Base-by-base conservation (phyloP, 2,888 invertebrate species). In the Tiliacea citrago region DNA sequence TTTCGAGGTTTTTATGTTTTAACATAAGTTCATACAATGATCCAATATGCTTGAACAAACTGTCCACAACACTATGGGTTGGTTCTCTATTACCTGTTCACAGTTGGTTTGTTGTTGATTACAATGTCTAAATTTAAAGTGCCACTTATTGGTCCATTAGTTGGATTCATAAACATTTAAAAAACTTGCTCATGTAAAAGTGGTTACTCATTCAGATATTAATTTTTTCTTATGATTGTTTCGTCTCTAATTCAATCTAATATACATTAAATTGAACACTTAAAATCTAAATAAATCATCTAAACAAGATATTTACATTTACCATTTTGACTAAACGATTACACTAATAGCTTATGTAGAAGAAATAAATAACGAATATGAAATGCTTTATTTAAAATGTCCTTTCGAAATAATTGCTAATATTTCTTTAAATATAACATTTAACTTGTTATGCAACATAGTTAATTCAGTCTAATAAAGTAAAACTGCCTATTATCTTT, bases 321-420 rank as follows among this genome's bases (percentile, higher is more conserved):
- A 94, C 91, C 94, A 94, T 94, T 94, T 94, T 94, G 95, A 95
- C 95, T 95, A 95, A 95, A 94, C 93, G 94, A 95, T 95, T 95
- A 95, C 90, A 94, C 94, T 95, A 95, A 94, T 93, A 92, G 93
- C 94, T 94, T 94, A 95, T 92, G 90, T 92, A 94, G 92, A 95
- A 94, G 92, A 94, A 96, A 96, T 96, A 96, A 96, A 96, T 96
- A 96, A 96, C 95, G 94, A 95, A 95, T 95, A 96, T 95, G 95
- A 96, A 96, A 96, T 96, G 95, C 95, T 95, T 92, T 89, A 93
- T 94, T 94, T 91, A 94, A 95, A 94, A 93, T 93, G 93, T 93
- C 91, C 90, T 91, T 94, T 93, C 89, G 90, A 93, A 94, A 92
- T 93, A 94, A 94, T 92, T 90, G 89, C 93, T 94, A 93, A 91